Conservation (phyloP, 1,140 invertebrate species). For the Nephila pilipes region DNA sequence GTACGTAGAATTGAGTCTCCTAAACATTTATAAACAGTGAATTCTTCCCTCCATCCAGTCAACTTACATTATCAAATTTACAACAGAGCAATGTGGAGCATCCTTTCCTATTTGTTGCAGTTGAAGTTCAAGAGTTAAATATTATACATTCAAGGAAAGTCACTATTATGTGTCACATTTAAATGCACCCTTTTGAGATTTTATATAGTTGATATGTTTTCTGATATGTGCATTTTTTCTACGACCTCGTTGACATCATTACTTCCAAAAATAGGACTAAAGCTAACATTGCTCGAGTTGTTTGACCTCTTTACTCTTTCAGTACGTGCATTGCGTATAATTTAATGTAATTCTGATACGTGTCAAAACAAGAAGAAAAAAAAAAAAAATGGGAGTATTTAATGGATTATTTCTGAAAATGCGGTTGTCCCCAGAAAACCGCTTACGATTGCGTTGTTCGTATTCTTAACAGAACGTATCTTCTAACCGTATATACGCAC, state of each 20-base stretch:
- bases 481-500: no score
- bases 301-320: not conserved
- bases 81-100: not conserved
- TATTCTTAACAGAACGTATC: no score
- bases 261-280: slow-evolving; percentile 2
- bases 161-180: not conserved
- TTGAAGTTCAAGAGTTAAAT: not conserved
- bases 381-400: no score
- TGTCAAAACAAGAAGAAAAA: not conserved
- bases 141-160: not conserved
- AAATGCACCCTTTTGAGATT: not conserved
- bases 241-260: not conserved
- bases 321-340: not conserved
- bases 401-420: no score
- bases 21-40: no score
- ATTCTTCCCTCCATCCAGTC: not conserved
- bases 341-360: not conserved
- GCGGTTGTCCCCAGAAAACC: no score
- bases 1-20: no score
- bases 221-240: not conserved
- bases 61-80: not conserved
- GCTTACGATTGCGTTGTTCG: no score
- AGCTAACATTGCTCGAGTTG: not conserved
- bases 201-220: not conserved
- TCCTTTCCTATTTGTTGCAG: not conserved